Base-by-base conservation (phyloP, 2,113 vertebrate species). In the Callipepla squamata region DNA sequence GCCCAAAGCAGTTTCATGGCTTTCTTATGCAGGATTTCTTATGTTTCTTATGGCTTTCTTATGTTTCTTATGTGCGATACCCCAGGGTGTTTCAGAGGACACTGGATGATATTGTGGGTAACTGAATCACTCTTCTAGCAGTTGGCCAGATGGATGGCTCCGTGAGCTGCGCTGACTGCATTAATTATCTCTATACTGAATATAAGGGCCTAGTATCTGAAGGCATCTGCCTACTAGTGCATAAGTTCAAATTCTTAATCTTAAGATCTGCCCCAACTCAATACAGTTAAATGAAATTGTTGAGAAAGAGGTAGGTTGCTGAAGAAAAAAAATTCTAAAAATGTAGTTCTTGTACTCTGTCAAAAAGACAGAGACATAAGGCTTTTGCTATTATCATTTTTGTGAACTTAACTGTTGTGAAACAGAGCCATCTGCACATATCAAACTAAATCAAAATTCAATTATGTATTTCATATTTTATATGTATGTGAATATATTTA, bases 391-490 rank as follows among this genome's bases (percentile, higher is more conserved):
- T 61, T 85, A 72, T 50, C 40, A 76, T 87, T 91, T 59, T 57
- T 85, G 21, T 36, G 59, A 91, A 45, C 16, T n/a, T 80, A 69
- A 47, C 65, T 91, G 57, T 91, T 94, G 61, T 90, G 89, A 93
- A 96, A 90, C 65, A 92, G 44, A 93, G 23, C 36, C 78, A 89
- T 50, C 58, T 91, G 81, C 48, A 85, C 22, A 72, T 72, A 61
- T 7, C 42, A 73, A 91, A 75, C 53, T 68, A 87, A 82, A 79
- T 85, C 20, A 80, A 68, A 87, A 91, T 80, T 82, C 73, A 9
- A 73, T 48, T 38, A 67, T 45, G 25, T 62, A 66, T 69, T 77
- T 88, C 23, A 44, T 36, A 48, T 87, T 85, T 87, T 77, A 53
- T 53, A 70, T 50, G 7, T 51, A 32, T n/a, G 15, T 87, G 14